Evolutionary conservation across 2,113 vertebrate genomes (phyloP).

Genomic region (Ochotona princeps): DNA sequence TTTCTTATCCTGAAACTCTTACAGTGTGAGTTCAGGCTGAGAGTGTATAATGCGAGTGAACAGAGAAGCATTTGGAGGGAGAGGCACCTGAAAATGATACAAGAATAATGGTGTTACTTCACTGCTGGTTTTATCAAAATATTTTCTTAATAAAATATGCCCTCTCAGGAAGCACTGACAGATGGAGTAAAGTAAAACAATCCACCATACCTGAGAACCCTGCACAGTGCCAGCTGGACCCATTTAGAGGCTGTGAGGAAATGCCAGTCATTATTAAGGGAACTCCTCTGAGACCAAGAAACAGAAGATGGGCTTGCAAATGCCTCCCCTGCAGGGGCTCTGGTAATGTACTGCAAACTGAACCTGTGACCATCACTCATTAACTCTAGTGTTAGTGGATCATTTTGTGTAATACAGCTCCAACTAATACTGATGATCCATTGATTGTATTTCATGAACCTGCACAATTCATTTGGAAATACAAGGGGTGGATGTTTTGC

Average conservation of each 20-base stretch:
- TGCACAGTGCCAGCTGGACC: constrained; percentile 61
- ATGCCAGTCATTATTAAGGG: constrained; percentile 74
- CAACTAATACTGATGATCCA: constrained; percentile 68
- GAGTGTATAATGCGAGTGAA: background rate
- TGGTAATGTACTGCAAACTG: constrained; percentile 53
- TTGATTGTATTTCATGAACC: constrained; percentile 70
- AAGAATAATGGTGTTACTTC: constrained; percentile 12
- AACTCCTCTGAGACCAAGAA: constrained; percentile 59
- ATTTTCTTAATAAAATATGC: constrained; percentile 61
- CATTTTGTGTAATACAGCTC: constrained; percentile 56
- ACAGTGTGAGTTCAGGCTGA: background rate
- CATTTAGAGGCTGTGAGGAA: constrained; percentile 65
- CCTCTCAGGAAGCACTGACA: constrained; percentile 60
- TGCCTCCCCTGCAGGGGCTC: constrained; percentile 27
- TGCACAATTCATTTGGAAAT: constrained; percentile 68
- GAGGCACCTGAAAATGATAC: background rate
- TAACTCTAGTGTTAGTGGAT: constrained; percentile 53
- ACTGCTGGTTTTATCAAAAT: constrained; percentile 60
- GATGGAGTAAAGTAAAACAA: constrained; percentile 67
- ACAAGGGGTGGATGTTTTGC: constrained; percentile 59
- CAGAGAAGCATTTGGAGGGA: background rate
- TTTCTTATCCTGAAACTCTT: constrained; percentile 22
- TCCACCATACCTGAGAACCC: constrained; percentile 50
- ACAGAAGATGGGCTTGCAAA: constrained; percentile 68
- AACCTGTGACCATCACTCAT: constrained; percentile 67